A percentile compares a stretch with the other conserved stretches of the same genome.
These are phyloP conservation scores for Enteromius argenteus DNA, from an alignment of 2,797 vertebrate species.

Conservation along the genomic window DNA sequence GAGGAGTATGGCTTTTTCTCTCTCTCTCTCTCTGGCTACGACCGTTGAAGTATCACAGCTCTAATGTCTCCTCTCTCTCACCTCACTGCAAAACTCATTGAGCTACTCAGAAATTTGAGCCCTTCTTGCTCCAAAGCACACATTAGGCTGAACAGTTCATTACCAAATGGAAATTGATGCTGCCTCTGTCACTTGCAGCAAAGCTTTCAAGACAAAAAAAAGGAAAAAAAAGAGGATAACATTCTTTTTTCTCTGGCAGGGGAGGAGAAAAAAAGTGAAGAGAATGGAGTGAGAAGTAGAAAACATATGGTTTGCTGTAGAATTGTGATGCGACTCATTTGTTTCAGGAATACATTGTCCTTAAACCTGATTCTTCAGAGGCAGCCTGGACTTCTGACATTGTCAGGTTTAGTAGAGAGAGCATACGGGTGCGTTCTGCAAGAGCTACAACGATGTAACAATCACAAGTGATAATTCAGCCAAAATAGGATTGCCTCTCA, in stretches of 20 bases:
- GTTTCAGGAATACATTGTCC: slow-evolving; percentile 47
- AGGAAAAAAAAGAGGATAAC: not conserved
- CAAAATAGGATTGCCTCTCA: slow-evolving; percentile 43
- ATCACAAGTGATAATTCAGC: slow-evolving; percentile 45
- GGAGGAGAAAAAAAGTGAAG: not conserved
- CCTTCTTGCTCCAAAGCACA: slow-evolving; percentile 52
- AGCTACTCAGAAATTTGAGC: slow-evolving; percentile 36
- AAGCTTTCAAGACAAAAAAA: slow-evolving; percentile 47
- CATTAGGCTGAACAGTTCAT: slow-evolving; percentile 62
- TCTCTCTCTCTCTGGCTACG: slow-evolving; percentile 5
- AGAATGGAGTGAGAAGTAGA: not conserved
- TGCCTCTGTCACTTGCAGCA: slow-evolving; percentile 47
- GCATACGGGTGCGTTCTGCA: not conserved
- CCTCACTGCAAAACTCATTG: slow-evolving; percentile 28
- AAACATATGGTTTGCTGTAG: slow-evolving; percentile 17
- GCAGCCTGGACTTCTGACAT: slow-evolving; percentile 18
- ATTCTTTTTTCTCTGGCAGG: slow-evolving; percentile 27
- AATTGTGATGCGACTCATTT: slow-evolving; percentile 34
- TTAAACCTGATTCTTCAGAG: slow-evolving; percentile 20
- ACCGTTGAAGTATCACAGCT: slow-evolving; percentile 21
- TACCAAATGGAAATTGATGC: slow-evolving; percentile 59
- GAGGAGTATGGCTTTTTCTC: not conserved
- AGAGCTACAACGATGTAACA: slow-evolving; percentile 41
- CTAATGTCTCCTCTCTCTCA: slow-evolving; percentile 38
- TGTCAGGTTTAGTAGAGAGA: slow-evolving; percentile 13